These are phyloP conservation scores for Gnathonemus echidnorhynchus DNA, from an alignment of 2,113 vertebrate species.

Conservation along the genomic window DNA sequence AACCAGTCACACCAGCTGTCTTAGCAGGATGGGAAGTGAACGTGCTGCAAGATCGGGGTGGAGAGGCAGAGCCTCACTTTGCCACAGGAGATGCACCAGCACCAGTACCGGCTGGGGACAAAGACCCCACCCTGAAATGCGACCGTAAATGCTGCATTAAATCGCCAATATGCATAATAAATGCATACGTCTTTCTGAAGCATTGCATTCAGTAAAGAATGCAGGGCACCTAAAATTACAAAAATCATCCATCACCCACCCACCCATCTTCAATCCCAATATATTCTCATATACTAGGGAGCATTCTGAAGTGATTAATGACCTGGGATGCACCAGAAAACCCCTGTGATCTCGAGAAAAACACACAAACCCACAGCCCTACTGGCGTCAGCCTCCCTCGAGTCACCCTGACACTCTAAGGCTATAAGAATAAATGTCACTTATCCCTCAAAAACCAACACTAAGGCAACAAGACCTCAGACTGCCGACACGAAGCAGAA, in stretches of 20 bases:
- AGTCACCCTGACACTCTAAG: not conserved
- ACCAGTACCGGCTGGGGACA: conserved; percentile 7
- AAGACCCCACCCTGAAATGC: not conserved
- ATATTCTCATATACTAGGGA: not conserved
- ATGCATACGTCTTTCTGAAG: not conserved
- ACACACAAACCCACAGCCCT: not conserved
- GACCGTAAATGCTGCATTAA: not conserved
- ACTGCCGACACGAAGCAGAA: not conserved
- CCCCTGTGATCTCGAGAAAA: not conserved
- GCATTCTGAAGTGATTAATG: not conserved
- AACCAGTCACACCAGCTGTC: conserved; percentile 68
- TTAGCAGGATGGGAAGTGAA: conserved; percentile 41
- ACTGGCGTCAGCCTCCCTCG: not conserved
- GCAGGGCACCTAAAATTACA: not conserved
- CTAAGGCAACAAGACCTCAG: not conserved
- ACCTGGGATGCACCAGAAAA: not conserved
- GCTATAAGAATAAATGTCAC: not conserved
- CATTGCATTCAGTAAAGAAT: not conserved
- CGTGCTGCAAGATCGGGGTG: conserved; percentile 12
- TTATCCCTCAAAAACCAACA: not conserved
- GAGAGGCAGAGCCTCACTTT: conserved; percentile 35
- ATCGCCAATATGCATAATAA: not conserved
- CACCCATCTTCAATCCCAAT: not conserved
- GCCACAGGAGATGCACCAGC: not conserved
- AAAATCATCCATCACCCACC: not conserved